Percentiles rank a stretch among this genome's conserved stretches.
Conservation (phyloP, 2,888 invertebrate genomes). For the Ennomos fuscantarius region DNA sequence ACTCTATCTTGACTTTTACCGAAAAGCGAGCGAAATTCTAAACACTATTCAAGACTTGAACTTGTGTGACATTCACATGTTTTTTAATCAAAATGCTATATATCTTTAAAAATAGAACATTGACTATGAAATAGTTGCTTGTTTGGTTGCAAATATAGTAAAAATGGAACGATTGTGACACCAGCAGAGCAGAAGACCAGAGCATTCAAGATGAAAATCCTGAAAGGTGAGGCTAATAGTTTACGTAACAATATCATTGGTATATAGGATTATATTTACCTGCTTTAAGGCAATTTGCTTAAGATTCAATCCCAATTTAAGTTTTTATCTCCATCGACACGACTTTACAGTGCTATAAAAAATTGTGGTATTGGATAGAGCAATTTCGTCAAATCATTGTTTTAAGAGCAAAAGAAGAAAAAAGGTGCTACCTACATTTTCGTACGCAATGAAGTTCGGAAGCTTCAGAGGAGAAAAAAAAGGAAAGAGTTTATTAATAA, state of each 20-base stretch:
- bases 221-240: constrained; percentile 59
- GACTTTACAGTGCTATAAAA: no score
- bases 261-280: no score
- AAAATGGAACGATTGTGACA: constrained; percentile 66
- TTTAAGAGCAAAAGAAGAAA: no score
- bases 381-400: no score
- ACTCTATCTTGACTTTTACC: constrained; percentile 77
- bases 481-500: no score
- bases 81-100: constrained; percentile 11
- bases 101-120: constrained; percentile 17
- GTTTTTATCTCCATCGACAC: no score
- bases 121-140: constrained; percentile 18
- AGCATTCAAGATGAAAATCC: constrained; percentile 67
- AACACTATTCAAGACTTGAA: constrained; percentile 29
- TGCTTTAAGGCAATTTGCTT: no score
- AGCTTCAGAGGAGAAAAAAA: no score
- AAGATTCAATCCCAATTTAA: no score
- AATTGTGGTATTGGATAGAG: no score
- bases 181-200: constrained; percentile 41
- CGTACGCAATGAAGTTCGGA: no score
- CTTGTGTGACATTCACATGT: constrained; percentile 4
- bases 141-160: constrained; percentile 30
- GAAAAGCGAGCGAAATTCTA: constrained; percentile 64
- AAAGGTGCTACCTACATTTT: no score
- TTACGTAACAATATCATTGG: constrained; percentile 26